Evolutionary conservation across 1,140 invertebrate species (phyloP).

Genomic region (Pseudomyrmex dendroicus): DNA sequence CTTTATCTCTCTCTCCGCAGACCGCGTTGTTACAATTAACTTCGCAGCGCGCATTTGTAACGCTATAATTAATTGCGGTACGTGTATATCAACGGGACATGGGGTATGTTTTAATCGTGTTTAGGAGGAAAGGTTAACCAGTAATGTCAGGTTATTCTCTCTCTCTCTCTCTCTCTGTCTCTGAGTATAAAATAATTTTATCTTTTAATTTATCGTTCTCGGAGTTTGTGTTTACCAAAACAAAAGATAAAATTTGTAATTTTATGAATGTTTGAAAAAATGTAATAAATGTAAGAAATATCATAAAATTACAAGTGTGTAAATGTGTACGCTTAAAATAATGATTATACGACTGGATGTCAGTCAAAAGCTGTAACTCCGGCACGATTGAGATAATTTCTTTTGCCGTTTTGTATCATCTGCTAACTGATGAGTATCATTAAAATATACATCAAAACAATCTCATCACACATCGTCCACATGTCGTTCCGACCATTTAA

Average conservation of each 20-base stretch:
- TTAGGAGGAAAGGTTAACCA: neutral
- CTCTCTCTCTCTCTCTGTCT: too few species aligned
- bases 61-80: constrained; percentile 30
- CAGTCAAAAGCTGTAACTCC: neutral
- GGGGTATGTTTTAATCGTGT: neutral
- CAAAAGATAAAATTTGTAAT: too few species aligned
- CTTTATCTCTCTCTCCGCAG: constrained; percentile 22
- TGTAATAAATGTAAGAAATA: neutral
- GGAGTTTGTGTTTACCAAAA: too few species aligned
- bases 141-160: neutral
- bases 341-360: neutral
- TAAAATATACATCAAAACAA: constrained; percentile 11
- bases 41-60: neutral
- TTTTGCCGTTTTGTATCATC: neutral
- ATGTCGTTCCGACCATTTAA: neutral
- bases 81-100: neutral
- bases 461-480: neutral
- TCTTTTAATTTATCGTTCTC: neutral
- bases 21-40: constrained; percentile 28
- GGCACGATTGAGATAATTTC: neutral
- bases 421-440: neutral
- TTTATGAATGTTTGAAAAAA: neutral
- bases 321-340: neutral
- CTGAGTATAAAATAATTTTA: neutral
- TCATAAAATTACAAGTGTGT: neutral